Evolutionary conservation across 2,888 invertebrate species (phyloP).

Genomic region (Eristalis tenax): DNA sequence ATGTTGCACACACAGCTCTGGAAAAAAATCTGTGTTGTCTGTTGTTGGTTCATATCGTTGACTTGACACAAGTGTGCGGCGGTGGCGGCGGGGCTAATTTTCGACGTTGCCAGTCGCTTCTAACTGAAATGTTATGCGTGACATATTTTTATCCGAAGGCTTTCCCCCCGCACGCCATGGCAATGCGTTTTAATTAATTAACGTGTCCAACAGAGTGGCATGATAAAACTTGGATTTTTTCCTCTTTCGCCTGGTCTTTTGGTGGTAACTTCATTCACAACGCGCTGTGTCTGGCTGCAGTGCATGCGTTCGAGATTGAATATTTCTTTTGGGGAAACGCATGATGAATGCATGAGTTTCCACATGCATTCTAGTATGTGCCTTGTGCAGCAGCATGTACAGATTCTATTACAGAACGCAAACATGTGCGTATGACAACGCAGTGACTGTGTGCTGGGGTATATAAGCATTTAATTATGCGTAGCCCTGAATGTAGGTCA

Average conservation of each 20-base stretch:
- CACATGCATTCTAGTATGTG: constrained; percentile 13
- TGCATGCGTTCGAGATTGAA: constrained; percentile 49
- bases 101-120: constrained; percentile 48
- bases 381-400: background rate
- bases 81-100: constrained; percentile 3
- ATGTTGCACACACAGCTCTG: constrained; percentile 47
- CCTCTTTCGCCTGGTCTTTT: background rate
- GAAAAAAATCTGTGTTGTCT: constrained; percentile 55
- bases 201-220: constrained; percentile 59
- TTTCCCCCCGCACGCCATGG: constrained; percentile 45
- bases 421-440: constrained; percentile 33
- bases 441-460: constrained; percentile 21
- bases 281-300: constrained; percentile 36
- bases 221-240: constrained; percentile 41
- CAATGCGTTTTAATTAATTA: constrained; percentile 71
- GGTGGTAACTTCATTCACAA: constrained; percentile 51
- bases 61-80: constrained; percentile 3
- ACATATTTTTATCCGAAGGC: constrained; percentile 58
- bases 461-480: constrained; percentile 65
- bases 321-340: constrained; percentile 25
- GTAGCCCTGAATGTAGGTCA: constrained; percentile 63
- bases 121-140: constrained; percentile 64
- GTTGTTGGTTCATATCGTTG: constrained; percentile 8
- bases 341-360: constrained; percentile 2
- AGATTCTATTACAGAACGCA: constrained; percentile 27